These are phyloP conservation scores for Cephonodes hylas DNA, from an alignment of 2,888 invertebrate species.

Conservation along the genomic window DNA sequence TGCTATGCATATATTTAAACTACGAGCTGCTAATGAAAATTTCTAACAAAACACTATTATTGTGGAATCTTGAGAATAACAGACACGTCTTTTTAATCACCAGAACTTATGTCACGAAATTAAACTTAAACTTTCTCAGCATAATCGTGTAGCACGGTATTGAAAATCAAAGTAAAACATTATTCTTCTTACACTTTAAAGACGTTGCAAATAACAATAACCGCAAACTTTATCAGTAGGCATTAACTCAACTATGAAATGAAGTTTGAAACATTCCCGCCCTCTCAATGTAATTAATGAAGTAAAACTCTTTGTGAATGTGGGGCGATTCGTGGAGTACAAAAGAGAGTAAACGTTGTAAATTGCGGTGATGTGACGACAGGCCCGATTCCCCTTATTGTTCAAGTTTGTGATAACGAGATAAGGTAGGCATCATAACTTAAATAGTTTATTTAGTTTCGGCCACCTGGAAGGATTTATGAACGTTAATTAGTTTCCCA, in stretches of 20 bases:
- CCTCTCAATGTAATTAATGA: not conserved
- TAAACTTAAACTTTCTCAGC: not conserved
- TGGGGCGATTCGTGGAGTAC: not conserved
- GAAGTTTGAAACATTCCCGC: not conserved
- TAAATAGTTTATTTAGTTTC: conserved; percentile 23
- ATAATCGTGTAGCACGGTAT: not conserved
- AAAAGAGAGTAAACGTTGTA: conserved; percentile 14
- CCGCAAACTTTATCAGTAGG: not conserved
- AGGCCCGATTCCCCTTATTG: conserved; percentile 26
- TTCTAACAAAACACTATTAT: no score
- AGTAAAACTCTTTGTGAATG: not conserved
- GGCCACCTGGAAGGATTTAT: conserved; percentile 16
- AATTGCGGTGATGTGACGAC: conserved; percentile 24
- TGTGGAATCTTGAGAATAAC: no score
- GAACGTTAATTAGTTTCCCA: conserved; percentile 14
- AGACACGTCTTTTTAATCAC: no score
- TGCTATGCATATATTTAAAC: no score
- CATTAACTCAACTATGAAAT: not conserved
- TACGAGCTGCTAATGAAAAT: no score
- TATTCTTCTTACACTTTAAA: not conserved
- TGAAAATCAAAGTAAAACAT: not conserved
- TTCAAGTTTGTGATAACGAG: conserved; percentile 29
- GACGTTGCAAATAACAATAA: not conserved
- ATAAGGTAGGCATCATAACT: conserved; percentile 22
- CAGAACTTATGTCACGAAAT: no score